Evolutionary conservation across 2,113 vertebrate genomes (phyloP).

Genomic region (Dipodomys merriami): DNA sequence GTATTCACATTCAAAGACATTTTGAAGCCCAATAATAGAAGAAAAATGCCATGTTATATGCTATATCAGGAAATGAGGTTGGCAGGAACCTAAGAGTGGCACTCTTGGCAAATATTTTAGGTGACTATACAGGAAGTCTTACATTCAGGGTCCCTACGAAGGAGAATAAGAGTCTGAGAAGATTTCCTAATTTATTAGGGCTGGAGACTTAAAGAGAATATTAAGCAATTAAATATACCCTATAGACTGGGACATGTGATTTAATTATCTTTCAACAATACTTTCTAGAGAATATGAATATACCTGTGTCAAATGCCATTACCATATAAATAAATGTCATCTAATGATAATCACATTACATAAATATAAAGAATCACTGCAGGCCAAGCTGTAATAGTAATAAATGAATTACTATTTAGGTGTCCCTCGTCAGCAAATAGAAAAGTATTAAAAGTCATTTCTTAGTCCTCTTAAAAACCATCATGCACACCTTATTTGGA

Average conservation of each 20-base stretch:
- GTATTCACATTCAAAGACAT: background rate
- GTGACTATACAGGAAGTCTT: background rate
- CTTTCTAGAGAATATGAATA: conserved; percentile 55
- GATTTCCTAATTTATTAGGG: background rate
- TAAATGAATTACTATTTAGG: conserved; percentile 25
- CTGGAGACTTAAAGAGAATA: conserved; percentile 43
- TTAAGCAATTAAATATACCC: background rate
- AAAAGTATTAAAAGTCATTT: conserved; percentile 50
- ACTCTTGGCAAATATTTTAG: background rate
- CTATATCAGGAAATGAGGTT: background rate
- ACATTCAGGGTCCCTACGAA: background rate
- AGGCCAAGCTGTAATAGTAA: conserved; percentile 6
- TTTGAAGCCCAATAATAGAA: background rate
- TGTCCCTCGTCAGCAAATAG: conserved; percentile 39
- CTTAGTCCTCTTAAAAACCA: conserved; percentile 46
- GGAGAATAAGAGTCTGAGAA: background rate
- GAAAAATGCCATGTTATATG: background rate
- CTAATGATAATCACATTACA: conserved; percentile 41
- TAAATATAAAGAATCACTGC: conserved; percentile 35
- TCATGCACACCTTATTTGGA: conserved; percentile 40
- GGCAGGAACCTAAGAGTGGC: conserved; percentile 1
- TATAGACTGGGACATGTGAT: background rate
- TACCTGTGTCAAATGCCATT: conserved; percentile 2
- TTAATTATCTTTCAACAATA: conserved; percentile 52
- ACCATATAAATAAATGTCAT: conserved; percentile 45